phyloP scores from a whole-genome alignment of 2,113 vertebrate species.

The Sinocyclocheilus maitianheensis region DNA sequence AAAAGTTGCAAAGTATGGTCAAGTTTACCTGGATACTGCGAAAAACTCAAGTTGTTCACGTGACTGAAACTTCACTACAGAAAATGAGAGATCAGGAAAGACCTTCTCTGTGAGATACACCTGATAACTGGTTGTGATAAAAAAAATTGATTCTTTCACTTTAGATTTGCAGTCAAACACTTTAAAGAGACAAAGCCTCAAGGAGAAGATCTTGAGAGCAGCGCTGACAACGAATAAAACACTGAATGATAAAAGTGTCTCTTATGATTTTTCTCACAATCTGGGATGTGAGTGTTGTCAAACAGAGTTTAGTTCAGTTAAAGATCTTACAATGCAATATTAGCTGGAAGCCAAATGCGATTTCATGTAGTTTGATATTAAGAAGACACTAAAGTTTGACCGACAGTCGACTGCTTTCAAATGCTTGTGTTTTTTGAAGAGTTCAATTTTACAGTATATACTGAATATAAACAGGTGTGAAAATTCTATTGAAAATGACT shows the following conservation, averaged over 20 bases:
- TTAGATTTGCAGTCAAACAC: neutral
- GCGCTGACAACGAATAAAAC: neutral
- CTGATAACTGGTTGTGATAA: neutral
- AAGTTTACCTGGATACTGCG: neutral
- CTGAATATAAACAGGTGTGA: too few species aligned
- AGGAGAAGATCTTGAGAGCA: neutral
- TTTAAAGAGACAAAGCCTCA: conserved; percentile 6
- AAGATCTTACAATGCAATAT: too few species aligned
- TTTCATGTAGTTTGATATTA: too few species aligned
- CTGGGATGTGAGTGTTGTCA: neutral
- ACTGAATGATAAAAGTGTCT: neutral
- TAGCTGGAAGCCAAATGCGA: too few species aligned
- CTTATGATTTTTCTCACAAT: neutral
- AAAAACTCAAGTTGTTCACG: neutral
- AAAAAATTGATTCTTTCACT: neutral
- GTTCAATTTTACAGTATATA: too few species aligned
- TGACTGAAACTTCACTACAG: neutral
- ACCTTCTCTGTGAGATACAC: neutral
- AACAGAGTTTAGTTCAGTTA: neutral
- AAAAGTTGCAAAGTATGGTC: neutral
- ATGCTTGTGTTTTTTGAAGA: too few species aligned
- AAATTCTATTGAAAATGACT: too few species aligned
- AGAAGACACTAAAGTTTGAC: too few species aligned
- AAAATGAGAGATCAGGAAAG: neutral
- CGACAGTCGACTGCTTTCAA: too few species aligned